Evolutionary conservation across 2,797 vertebrate genomes (phyloP).

Genomic region (Onychomys leucogaster): DNA sequence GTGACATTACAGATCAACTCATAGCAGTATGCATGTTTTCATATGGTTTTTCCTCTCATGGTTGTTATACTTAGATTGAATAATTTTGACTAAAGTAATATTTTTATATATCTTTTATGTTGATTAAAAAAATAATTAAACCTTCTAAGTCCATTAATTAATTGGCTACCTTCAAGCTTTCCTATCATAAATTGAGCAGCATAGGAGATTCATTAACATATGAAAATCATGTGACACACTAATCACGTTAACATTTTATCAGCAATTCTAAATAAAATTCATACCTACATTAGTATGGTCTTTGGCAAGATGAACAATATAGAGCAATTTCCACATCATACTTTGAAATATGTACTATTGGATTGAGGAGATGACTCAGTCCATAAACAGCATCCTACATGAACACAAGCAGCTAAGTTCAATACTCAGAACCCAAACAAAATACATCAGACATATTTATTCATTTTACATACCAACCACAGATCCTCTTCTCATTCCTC

Average conservation of each 20-base stretch:
- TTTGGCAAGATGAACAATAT: slow-evolving; percentile 45
- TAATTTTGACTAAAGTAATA: slow-evolving; percentile 75
- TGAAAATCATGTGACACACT: slow-evolving; percentile 49
- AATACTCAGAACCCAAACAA: not conserved
- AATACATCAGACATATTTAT: not conserved
- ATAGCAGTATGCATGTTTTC: not conserved
- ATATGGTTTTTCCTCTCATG: slow-evolving; percentile 11
- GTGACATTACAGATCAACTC: slow-evolving; percentile 67
- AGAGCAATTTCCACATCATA: not conserved
- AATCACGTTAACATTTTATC: slow-evolving; percentile 72
- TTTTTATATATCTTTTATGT: slow-evolving; percentile 75
- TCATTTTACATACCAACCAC: no score
- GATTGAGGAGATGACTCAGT: no score
- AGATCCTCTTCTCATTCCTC: no score
- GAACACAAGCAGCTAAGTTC: not conserved
- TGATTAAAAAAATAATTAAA: slow-evolving; percentile 85
- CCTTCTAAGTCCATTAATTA: slow-evolving; percentile 77
- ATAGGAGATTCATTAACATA: slow-evolving; percentile 57
- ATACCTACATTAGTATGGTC: slow-evolving; percentile 15
- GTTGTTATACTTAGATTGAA: slow-evolving; percentile 62
- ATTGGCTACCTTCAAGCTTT: slow-evolving; percentile 73
- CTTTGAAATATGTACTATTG: not conserved
- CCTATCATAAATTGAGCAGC: slow-evolving; percentile 67
- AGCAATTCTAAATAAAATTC: slow-evolving; percentile 12
- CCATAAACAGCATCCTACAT: no score